Conservation (phyloP, 2,888 invertebrate genomes). For the Bombylius discolor region DNA sequence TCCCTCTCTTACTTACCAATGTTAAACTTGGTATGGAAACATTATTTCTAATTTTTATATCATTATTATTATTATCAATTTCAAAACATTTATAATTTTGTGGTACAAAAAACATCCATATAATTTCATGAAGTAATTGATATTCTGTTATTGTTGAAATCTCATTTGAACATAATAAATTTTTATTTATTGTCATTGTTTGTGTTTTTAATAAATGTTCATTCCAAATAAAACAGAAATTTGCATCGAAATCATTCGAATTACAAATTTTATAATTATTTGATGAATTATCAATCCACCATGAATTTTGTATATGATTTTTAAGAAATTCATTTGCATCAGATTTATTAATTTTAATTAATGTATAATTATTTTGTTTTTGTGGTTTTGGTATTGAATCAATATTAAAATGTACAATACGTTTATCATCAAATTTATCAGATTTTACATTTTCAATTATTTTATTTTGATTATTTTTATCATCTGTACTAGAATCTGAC, state of each 20-base stretch:
- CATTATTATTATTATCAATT: slow-evolving; percentile 12
- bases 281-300: slow-evolving; percentile 32
- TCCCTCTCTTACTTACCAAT: slow-evolving; percentile 20
- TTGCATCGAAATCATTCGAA: slow-evolving; percentile 22
- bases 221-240: slow-evolving; percentile 35
- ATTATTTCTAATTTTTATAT: slow-evolving; percentile 21
- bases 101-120: slow-evolving; percentile 33
- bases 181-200: slow-evolving; percentile 16
- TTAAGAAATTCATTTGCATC: slow-evolving; percentile 14
- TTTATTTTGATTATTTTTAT: neutral
- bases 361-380: neutral
- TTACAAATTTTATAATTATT: neutral
- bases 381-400: neutral
- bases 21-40: slow-evolving; percentile 27
- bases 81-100: slow-evolving; percentile 25
- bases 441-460: neutral
- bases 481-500: slow-evolving; percentile 23
- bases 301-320: slow-evolving; percentile 33
- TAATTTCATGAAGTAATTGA: slow-evolving; percentile 30
- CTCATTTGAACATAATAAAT: slow-evolving; percentile 3
- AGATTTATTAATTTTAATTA: neutral
- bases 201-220: slow-evolving; percentile 18
- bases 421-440: too few species aligned
- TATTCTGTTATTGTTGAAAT: slow-evolving; percentile 27
- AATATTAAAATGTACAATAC: neutral